Evolutionary conservation across 2,888 invertebrate species (phyloP).

Genomic region (Fissipunctia ypsillon): DNA sequence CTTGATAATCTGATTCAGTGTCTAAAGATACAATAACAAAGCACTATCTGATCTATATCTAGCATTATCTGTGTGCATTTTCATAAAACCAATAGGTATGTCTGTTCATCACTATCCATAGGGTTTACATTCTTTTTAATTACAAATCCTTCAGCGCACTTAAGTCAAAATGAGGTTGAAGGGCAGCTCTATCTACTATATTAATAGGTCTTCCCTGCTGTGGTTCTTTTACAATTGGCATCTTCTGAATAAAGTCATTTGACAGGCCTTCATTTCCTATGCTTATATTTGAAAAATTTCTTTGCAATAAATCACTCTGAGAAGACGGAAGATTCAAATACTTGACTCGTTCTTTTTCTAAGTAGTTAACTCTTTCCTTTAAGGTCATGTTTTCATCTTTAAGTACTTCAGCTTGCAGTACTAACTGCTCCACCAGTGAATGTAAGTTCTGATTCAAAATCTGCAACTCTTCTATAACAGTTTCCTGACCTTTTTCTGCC

Average conservation of each 20-base stretch:
- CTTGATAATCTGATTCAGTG: slow-evolving; percentile 2
- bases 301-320: slow-evolving; percentile 73
- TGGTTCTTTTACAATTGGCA: slow-evolving; percentile 64
- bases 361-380: slow-evolving; percentile 89
- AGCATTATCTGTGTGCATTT: background rate
- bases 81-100: background rate
- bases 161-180: slow-evolving; percentile 81
- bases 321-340: slow-evolving; percentile 81
- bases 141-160: slow-evolving; percentile 79
- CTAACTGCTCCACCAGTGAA: slow-evolving; percentile 89
- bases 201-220: slow-evolving; percentile 67
- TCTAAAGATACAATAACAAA: slow-evolving; percentile 12
- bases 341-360: slow-evolving; percentile 90
- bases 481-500: slow-evolving; percentile 91
- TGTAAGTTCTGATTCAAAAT: slow-evolving; percentile 92
- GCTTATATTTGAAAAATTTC: slow-evolving; percentile 69
- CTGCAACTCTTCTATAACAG: slow-evolving; percentile 92
- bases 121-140: background rate
- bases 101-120: background rate
- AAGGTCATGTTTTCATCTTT: slow-evolving; percentile 91
- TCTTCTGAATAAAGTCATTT: slow-evolving; percentile 68
- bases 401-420: slow-evolving; percentile 92
- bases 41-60: background rate
- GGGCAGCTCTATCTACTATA: slow-evolving; percentile 68
- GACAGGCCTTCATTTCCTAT: slow-evolving; percentile 63